A percentile compares a stretch with the other conserved stretches of the same genome.
Conservation (phyloP, 2,888 invertebrate genomes). For the Andrena flavipes region DNA sequence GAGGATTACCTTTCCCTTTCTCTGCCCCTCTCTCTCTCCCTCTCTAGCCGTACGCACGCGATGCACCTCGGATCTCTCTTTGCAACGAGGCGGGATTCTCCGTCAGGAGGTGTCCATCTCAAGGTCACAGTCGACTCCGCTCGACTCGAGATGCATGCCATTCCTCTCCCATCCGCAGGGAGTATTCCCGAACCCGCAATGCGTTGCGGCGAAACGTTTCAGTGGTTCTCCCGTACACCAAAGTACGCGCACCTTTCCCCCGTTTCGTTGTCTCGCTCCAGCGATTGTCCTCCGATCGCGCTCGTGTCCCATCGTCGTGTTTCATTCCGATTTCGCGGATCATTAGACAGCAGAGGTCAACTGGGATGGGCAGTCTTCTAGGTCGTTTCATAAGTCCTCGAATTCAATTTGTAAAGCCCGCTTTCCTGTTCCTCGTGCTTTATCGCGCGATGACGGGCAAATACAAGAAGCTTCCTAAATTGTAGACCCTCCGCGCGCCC, state of each 20-base stretch:
- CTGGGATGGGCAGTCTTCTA: not conserved
- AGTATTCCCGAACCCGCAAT: slow-evolving; percentile 38
- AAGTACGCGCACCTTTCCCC: not conserved
- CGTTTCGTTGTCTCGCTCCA: not conserved
- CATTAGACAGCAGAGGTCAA: slow-evolving; percentile 22
- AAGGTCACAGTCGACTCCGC: slow-evolving; percentile 56
- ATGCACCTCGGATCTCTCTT: slow-evolving; percentile 49
- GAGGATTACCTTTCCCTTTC: slow-evolving; percentile 37
- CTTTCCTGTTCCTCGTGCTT: not conserved
- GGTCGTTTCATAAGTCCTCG: not conserved
- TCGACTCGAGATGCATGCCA: slow-evolving; percentile 43
- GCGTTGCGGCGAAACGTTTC: slow-evolving; percentile 40
- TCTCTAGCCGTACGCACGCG: slow-evolving; percentile 14
- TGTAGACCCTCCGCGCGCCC: slow-evolving; percentile 19
- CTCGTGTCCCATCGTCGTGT: not conserved
- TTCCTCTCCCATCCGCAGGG: slow-evolving; percentile 48
- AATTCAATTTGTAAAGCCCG: not conserved
- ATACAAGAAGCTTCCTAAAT: slow-evolving; percentile 18
- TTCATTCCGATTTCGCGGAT: slow-evolving; percentile 29
- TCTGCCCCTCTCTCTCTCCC: not conserved
- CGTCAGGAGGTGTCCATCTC: slow-evolving; percentile 62
- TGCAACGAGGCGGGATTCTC: slow-evolving; percentile 40
- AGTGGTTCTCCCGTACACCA: slow-evolving; percentile 42
- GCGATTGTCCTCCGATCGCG: not conserved
- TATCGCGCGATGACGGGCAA: not conserved